These are phyloP conservation scores for Anarsia innoxiella DNA, from an alignment of 2,888 invertebrate genomes.

Conservation along the genomic window DNA sequence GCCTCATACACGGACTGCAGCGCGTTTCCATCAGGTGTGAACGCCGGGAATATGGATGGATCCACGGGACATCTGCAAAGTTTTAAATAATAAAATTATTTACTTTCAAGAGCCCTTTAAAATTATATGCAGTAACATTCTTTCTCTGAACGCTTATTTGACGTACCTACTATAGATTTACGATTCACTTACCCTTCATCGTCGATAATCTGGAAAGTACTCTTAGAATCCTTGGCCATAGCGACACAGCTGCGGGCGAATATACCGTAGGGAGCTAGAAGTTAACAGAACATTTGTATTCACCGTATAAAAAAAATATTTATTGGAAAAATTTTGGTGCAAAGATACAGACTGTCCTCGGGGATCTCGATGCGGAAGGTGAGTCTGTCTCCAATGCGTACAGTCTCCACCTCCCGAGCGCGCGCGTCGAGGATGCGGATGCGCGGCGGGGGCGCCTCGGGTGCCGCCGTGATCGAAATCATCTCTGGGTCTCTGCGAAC, in stretches of 20 bases:
- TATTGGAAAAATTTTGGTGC: background rate
- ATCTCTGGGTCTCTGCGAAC: slow-evolving; percentile 89
- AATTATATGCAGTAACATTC: too few species aligned
- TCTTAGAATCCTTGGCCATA: slow-evolving; percentile 97
- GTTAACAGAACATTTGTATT: slow-evolving; percentile 16
- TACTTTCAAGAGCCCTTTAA: too few species aligned
- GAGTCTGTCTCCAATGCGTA: slow-evolving; percentile 94
- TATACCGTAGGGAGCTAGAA: slow-evolving; percentile 93
- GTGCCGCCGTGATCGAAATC: slow-evolving; percentile 96
- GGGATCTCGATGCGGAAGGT: slow-evolving; percentile 97
- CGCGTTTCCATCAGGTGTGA: slow-evolving; percentile 92
- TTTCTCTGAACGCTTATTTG: too few species aligned
- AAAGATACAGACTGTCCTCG: slow-evolving; percentile 88
- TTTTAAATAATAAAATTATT: too few species aligned
- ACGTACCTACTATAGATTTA: too few species aligned
- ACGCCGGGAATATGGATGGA: slow-evolving; percentile 94
- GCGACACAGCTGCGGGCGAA: slow-evolving; percentile 97
- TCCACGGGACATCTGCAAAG: slow-evolving; percentile 89
- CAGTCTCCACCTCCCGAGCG: slow-evolving; percentile 93
- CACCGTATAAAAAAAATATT: background rate
- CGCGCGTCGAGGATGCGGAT: slow-evolving; percentile 92
- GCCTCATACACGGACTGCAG: slow-evolving; percentile 94
- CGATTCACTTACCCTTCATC: slow-evolving; percentile 88
- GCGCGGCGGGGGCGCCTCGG: slow-evolving; percentile 95
- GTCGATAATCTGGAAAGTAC: slow-evolving; percentile 96